Evolutionary conservation across 2,797 vertebrate species (phyloP).

Genomic region (Hapalemur alaotrensis): DNA sequence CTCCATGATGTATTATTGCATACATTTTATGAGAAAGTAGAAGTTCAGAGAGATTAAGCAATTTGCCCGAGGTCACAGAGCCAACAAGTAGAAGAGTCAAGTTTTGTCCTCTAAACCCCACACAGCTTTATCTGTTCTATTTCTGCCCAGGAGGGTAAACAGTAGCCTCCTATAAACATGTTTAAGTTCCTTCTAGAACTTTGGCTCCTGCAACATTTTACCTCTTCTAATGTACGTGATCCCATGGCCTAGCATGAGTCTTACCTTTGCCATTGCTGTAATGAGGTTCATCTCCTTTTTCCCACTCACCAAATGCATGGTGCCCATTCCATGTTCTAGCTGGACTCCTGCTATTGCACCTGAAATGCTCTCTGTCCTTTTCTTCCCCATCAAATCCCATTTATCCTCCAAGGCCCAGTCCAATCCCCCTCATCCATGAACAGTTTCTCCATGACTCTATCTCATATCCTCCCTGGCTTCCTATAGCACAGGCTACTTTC

Average conservation of each 20-base stretch:
- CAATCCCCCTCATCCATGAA: background rate
- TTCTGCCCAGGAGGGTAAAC: background rate
- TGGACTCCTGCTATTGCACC: background rate
- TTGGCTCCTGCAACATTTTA: background rate
- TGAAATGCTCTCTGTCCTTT: background rate
- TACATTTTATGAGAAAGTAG: background rate
- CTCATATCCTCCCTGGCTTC: background rate
- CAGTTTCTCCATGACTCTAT: background rate
- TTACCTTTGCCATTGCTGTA: background rate
- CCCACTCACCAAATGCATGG: background rate
- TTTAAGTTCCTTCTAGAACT: slow-evolving; percentile 15
- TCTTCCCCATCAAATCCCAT: background rate
- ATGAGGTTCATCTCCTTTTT: background rate
- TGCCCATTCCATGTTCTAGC: background rate
- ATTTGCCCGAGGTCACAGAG: background rate
- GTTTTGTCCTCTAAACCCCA: background rate
- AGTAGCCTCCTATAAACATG: background rate
- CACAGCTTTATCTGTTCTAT: background rate
- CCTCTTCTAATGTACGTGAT: background rate
- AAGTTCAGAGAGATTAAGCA: background rate
- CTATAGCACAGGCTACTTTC: background rate
- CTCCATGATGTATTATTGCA: background rate
- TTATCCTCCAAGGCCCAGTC: background rate
- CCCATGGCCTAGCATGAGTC: background rate
- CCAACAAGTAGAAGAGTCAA: background rate